Evolutionary conservation across 2,113 vertebrate species (phyloP), one percentile per base, ranked within the genome.

Genomic region (Dipodomys ordii): DNA sequence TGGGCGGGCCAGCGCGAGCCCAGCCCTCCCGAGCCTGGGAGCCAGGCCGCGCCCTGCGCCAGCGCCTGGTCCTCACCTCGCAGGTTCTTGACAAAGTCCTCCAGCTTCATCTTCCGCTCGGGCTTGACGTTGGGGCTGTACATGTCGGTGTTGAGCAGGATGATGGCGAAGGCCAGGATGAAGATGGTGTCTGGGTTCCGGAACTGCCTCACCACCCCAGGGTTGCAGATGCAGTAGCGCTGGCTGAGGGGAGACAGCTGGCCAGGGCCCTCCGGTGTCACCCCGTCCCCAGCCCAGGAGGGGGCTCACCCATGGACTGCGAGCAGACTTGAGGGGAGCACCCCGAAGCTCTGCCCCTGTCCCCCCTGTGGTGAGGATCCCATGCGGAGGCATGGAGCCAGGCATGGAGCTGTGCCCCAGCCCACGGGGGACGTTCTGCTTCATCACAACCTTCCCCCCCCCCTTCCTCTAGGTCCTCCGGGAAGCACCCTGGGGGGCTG

Each of bases 141-240:
- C 99, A 99, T 99, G 97, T 99, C 99, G 0, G 99, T 99, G 98
- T 99, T 99, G 97, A 99, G 98, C 95, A 99, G 99, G 98, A 99
- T 99, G 98, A 99, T 99, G 94, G 99, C 99, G 20, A 99, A 99
- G 46, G 99, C 99, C 97, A 99, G 98, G 98, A 99, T 99, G 98
- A 99, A 99, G 98, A 99, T 99, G 96, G 99, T 99, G 98, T 99
- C 99, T 0, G 99, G 99, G 97, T 99, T 99, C 92, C 99, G 98
- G 96, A 99, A 99, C 95, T 99, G 99, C 15, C 99, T 98, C 94
- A 99, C 99, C 87, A 99, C 99, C 0, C 99, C 99, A 0, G 99
- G 99, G 97, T 99, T 99, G 97, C 99, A 99, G 98, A 99, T 99
- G 97, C 99, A 99, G 98, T 99, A 99, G 32, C 99, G 98, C 96